These are phyloP conservation scores for Panagrolaimus sp. DNA, from an alignment of 1,140 invertebrate genomes.

Conservation along the genomic window DNA sequence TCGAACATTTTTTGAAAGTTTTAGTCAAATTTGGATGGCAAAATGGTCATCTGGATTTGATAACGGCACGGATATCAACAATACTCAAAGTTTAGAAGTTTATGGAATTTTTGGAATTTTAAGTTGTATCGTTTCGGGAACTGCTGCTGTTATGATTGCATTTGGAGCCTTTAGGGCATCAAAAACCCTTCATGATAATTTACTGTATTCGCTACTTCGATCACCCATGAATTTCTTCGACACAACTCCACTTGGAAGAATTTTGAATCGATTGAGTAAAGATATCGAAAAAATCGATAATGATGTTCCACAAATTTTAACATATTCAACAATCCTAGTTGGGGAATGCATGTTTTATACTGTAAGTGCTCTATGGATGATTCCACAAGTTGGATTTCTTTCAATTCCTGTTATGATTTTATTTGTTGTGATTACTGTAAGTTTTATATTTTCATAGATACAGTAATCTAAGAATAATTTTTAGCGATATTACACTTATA, in stretches of 20 bases:
- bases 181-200: too few relatives aligned
- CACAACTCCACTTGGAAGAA: neutral
- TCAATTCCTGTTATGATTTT: neutral
- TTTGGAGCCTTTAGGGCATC: neutral
- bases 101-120: neutral
- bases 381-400: neutral
- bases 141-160: neutral
- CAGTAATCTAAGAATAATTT: neutral
- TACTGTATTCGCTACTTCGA: too few relatives aligned
- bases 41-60: neutral
- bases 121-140: neutral
- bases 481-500: too few relatives aligned
- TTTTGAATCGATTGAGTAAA: neutral
- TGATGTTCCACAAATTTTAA: conserved; percentile 21
- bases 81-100: neutral
- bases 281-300: neutral
- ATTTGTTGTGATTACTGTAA: neutral
- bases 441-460: neutral
- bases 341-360: neutral
- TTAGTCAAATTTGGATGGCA: neutral
- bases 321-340: neutral
- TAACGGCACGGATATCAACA: too few relatives aligned
- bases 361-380: too few relatives aligned
- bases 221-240: neutral
- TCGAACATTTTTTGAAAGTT: too few relatives aligned